These are phyloP conservation scores for Trachelus troglodyta DNA, from an alignment of 2,888 invertebrate genomes.

Conservation along the genomic window DNA sequence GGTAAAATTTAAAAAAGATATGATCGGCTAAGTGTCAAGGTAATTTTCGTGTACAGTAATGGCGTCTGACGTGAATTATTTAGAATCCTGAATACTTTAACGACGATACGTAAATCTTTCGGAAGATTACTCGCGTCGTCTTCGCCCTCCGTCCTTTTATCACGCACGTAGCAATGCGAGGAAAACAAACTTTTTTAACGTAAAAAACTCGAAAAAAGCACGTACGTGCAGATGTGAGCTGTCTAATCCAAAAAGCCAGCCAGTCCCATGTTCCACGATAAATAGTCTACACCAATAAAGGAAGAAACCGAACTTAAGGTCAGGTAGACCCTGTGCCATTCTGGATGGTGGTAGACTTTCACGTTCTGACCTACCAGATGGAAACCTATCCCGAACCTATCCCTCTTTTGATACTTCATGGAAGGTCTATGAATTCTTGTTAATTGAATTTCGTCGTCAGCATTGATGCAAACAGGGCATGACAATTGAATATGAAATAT, in stretches of 20 bases:
- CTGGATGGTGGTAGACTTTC: background rate
- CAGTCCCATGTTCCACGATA: background rate
- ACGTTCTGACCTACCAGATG: background rate
- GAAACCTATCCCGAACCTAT: background rate
- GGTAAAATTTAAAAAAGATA: background rate
- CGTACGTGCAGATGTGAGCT: background rate
- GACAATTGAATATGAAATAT: background rate
- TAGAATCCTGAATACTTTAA: background rate
- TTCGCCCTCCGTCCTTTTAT: background rate
- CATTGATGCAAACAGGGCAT: no score
- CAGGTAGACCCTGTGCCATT: background rate
- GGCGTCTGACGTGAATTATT: background rate
- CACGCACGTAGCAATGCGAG: background rate
- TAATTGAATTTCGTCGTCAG: constrained; percentile 37
- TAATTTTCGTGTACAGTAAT: background rate
- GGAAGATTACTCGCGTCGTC: background rate
- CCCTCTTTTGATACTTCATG: background rate
- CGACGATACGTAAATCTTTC: background rate
- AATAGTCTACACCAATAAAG: background rate
- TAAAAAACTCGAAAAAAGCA: background rate
- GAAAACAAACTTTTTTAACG: background rate
- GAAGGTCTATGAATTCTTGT: constrained; percentile 29
- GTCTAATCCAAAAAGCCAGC: background rate
- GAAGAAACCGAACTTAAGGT: background rate
- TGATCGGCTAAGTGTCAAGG: background rate